Conservation (phyloP, 2,888 invertebrate genomes). For the Chrysodeixis includens region DNA sequence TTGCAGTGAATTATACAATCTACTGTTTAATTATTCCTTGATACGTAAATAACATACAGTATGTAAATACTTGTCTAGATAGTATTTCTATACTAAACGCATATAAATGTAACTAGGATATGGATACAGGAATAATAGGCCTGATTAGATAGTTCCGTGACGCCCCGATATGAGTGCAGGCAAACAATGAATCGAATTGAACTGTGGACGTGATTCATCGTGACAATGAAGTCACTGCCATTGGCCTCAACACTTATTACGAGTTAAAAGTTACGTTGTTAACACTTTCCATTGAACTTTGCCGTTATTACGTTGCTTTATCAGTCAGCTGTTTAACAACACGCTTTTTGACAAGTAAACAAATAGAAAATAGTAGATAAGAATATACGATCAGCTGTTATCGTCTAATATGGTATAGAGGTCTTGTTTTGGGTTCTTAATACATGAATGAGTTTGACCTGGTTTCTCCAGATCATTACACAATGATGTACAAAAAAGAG, state of each 20-base stretch:
- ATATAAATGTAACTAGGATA: not conserved
- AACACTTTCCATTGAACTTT: not conserved
- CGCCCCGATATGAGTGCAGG: slow-evolving; percentile 27
- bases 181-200: slow-evolving; percentile 40
- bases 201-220: slow-evolving; percentile 41
- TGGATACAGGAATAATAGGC: not conserved
- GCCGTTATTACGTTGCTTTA: not conserved
- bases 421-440: not conserved
- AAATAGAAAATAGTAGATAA: slow-evolving; percentile 1
- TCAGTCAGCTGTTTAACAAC: slow-evolving; percentile 2
- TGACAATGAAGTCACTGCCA: slow-evolving; percentile 38
- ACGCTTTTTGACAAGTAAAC: not conserved
- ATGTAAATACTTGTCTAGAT: too few relatives aligned
- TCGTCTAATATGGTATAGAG: not conserved
- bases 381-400: not conserved
- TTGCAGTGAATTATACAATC: too few relatives aligned
- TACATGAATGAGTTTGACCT: slow-evolving; percentile 13
- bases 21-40: too few relatives aligned
- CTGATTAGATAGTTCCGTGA: slow-evolving; percentile 24
- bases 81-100: too few relatives aligned
- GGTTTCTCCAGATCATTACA: slow-evolving; percentile 33
- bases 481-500: slow-evolving; percentile 22
- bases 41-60: too few relatives aligned
- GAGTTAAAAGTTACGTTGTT: not conserved
- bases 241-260: slow-evolving; percentile 11